Evolutionary conservation across 1,140 invertebrate species (phyloP).

Genomic region (Cryptotermes secundus): DNA sequence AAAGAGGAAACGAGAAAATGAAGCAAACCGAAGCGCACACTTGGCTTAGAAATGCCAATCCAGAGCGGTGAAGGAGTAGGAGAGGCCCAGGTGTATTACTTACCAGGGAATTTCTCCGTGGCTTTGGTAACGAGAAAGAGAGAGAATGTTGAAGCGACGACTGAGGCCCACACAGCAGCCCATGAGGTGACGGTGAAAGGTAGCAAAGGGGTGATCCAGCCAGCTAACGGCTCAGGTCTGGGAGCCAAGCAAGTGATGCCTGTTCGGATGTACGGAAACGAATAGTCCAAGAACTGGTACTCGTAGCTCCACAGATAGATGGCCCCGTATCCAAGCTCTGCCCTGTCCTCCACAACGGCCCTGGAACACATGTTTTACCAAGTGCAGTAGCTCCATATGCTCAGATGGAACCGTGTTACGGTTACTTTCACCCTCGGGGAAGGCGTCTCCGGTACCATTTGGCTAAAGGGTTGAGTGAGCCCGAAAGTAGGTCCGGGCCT

Average conservation of each 20-base stretch:
- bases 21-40: background rate
- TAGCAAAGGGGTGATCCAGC: slow-evolving; percentile 48
- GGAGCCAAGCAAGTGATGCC: slow-evolving; percentile 60
- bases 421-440: too few species aligned
- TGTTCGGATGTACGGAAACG: slow-evolving; percentile 53
- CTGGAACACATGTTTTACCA: background rate
- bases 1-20: background rate
- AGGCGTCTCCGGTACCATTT: too few species aligned
- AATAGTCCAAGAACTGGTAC: slow-evolving; percentile 56
- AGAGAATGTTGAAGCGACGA: slow-evolving; percentile 44
- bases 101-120: background rate
- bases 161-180: slow-evolving; percentile 44
- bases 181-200: slow-evolving; percentile 48
- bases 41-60: background rate
- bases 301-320: slow-evolving; percentile 60
- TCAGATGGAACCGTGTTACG: too few species aligned
- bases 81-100: background rate
- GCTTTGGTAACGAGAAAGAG: slow-evolving; percentile 36
- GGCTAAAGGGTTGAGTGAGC: too few species aligned
- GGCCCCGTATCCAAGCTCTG: slow-evolving; percentile 58
- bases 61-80: background rate
- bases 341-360: slow-evolving; percentile 55
- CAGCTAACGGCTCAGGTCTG: slow-evolving; percentile 49
- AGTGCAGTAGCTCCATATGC: too few species aligned
- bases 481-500: too few species aligned